Base-by-base conservation (phyloP, 2,113 vertebrate genomes). In the Nycticryphes semicollaris region DNA sequence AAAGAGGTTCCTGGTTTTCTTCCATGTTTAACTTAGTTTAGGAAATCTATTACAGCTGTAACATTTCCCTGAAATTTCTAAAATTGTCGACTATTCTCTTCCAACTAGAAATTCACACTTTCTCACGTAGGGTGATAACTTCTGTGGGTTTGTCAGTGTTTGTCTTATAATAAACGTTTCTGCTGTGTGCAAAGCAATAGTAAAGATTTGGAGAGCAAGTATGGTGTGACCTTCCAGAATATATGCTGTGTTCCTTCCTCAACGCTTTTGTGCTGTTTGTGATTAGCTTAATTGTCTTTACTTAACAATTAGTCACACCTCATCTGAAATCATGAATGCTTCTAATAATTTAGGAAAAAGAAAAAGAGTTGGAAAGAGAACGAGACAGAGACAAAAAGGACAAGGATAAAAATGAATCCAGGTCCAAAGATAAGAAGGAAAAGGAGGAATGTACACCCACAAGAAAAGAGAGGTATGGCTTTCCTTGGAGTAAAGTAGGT, bases 351-450 rank as follows among this genome's bases (percentile, higher is more conserved):
- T 79, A 99, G 99, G 99, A 99, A 96, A 99, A 99, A 96, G 99
- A 99, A 97, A 99, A 99, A 87, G 99, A 99, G 96, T 92, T 98
- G 79, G 99, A 99, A 97, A 98, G 98, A 97, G 99, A 99, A 96
- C 98, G 98, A 73, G 99, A 99, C 91, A 98, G 98, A 96, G 99
- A 99, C 96, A 99, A 99, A 94, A 99, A 99, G 82, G 98, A 99
- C 92, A 99, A 99, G 94, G 99, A 99, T 25, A 99, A 99, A 97
- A 98, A 97, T 28, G 99, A 99, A 28, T 97, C 98, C 31, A 98
- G 98, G 83, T 98, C 98, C 25, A 99, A 99, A 98, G 99, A 99
- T 57, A 99, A 99, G 90, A 99, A 99, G 75, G 99, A 99, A 53
- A 99, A 98, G 89, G 98, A 99, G 57, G 99, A 99, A 48, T 98